Conservation (phyloP, 2,888 invertebrate species). For the Tolmerus cingulatus region DNA sequence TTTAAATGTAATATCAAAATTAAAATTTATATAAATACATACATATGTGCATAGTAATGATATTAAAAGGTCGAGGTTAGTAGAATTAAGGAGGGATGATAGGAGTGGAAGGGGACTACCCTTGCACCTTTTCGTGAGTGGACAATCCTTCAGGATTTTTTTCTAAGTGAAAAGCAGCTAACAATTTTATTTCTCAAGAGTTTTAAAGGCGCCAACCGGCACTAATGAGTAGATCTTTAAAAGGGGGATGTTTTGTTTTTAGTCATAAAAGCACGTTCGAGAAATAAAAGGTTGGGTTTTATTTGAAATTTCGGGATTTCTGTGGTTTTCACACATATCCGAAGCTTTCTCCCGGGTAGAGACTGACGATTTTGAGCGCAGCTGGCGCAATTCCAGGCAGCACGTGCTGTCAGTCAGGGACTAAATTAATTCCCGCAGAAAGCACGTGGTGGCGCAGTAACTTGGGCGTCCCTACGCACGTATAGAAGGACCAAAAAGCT, state of each 20-base stretch:
- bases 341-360: background rate
- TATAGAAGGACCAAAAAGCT: background rate
- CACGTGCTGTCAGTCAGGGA: background rate
- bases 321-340: background rate
- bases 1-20: no score
- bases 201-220: no score
- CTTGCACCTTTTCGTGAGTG: no score
- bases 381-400: background rate
- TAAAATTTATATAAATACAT: no score
- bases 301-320: background rate
- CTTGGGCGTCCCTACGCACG: background rate
- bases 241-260: background rate
- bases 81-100: no score
- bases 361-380: background rate
- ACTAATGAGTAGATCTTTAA: no score
- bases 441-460: constrained; percentile 4
- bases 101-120: no score
- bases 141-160: no score
- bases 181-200: no score
- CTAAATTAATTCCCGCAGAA: background rate
- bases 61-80: no score
- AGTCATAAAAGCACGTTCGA: background rate
- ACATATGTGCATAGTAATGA: no score
- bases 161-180: no score
- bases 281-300: background rate